Evolutionary conservation across 2,113 vertebrate genomes (phyloP).

Genomic region (Eolophus roseicapilla): DNA sequence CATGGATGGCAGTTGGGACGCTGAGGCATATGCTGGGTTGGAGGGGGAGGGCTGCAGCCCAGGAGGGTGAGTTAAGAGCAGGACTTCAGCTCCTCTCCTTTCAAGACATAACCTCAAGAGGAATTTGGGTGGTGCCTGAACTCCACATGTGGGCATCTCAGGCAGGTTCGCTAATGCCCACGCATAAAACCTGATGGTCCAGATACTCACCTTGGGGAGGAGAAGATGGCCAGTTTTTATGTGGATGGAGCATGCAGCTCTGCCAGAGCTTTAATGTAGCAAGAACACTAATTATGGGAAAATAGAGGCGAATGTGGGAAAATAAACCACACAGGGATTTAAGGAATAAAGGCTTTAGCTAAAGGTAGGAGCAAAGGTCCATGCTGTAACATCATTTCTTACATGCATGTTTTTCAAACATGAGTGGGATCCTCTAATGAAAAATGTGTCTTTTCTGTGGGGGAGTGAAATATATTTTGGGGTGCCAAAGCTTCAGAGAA

Average conservation of each 20-base stretch:
- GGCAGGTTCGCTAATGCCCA: background rate
- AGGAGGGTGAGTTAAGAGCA: background rate
- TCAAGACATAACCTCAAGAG: background rate
- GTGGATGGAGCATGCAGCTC: background rate
- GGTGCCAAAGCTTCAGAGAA: background rate
- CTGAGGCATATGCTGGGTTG: background rate
- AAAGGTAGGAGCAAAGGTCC: background rate
- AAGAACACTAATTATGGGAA: background rate
- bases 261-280: background rate
- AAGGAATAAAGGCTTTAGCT: background rate
- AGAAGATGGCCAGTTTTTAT: background rate
- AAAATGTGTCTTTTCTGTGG: fast-evolving
- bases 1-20: fast-evolving
- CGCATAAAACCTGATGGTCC: background rate
- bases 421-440: background rate
- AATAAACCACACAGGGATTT: background rate
- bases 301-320: background rate
- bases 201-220: background rate
- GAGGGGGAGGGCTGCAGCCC: background rate
- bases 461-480: background rate
- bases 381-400: background rate
- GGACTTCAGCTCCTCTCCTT: background rate
- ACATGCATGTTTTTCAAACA: fast-evolving
- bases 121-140: background rate
- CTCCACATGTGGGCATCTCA: fast-evolving